Conservation (phyloP, 2,888 invertebrate genomes). For the Ichneumoninae sp. region DNA sequence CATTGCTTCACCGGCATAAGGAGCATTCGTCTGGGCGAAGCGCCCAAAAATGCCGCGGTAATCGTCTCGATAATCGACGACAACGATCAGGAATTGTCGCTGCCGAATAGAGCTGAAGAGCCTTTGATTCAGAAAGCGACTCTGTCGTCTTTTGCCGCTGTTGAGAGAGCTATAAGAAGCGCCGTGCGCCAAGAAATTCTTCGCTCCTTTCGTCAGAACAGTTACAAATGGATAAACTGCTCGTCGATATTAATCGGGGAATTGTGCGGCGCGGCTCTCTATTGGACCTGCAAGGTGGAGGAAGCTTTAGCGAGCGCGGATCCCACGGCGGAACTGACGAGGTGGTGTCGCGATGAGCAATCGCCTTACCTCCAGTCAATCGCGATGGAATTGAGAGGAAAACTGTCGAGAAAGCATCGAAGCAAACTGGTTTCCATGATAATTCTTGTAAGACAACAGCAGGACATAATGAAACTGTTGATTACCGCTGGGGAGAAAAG, state of each 20-base stretch:
- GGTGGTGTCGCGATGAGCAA: slow-evolving; percentile 81
- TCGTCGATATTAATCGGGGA: slow-evolving; percentile 86
- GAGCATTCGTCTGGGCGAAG: slow-evolving; percentile 85
- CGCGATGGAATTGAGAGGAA: slow-evolving; percentile 85
- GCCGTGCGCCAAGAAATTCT: not conserved
- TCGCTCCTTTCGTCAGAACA: not conserved
- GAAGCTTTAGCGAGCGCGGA: slow-evolving; percentile 81
- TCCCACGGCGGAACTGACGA: slow-evolving; percentile 82
- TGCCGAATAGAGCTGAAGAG: slow-evolving; percentile 3
- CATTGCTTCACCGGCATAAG: slow-evolving; percentile 90
- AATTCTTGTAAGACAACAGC: slow-evolving; percentile 85
- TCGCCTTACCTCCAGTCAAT: not conserved
- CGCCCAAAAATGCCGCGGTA: slow-evolving; percentile 81
- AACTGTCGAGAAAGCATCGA: slow-evolving; percentile 85
- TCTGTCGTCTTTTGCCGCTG: not conserved
- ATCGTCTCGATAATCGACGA: slow-evolving; percentile 87
- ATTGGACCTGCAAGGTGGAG: slow-evolving; percentile 89
- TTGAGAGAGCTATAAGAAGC: not conserved
- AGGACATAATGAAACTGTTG: slow-evolving; percentile 85
- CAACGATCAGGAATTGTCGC: slow-evolving; percentile 86
- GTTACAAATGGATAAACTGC: not conserved
- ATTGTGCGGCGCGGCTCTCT: slow-evolving; percentile 87
- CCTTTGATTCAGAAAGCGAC: not conserved
- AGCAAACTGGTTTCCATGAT: slow-evolving; percentile 86
- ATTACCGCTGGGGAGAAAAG: slow-evolving; percentile 67